phyloP scores from a whole-genome alignment of 2,113 vertebrate genomes.

The Corvus cornix region DNA sequence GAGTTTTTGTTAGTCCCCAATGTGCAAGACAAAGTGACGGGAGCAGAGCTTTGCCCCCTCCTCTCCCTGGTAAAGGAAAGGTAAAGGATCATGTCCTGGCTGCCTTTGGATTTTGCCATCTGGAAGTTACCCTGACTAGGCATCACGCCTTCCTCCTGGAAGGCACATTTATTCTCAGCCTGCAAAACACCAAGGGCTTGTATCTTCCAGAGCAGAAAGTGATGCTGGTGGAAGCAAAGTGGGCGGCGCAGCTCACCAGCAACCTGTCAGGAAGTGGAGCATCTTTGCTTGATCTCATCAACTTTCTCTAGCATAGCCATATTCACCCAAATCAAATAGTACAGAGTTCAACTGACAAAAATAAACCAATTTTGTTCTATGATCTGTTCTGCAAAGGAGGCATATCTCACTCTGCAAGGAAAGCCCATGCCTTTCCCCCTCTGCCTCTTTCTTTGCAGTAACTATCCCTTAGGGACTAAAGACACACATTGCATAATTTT shows the following conservation, averaged over 20 bases:
- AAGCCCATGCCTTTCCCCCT: background rate
- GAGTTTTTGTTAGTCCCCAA: background rate
- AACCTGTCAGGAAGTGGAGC: background rate
- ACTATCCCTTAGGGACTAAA: slow-evolving; percentile 10
- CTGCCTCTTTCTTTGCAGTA: background rate
- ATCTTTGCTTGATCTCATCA: background rate
- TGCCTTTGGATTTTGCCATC: background rate
- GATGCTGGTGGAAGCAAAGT: background rate
- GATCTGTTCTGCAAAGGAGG: background rate
- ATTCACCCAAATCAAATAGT: background rate
- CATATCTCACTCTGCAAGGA: background rate
- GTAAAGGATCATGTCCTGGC: background rate
- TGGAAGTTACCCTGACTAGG: background rate
- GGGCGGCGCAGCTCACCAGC: background rate
- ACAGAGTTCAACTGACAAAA: background rate
- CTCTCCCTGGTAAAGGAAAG: background rate
- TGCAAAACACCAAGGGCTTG: background rate
- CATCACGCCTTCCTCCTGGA: background rate
- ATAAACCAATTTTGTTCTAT: background rate
- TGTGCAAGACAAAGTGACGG: fast-evolving
- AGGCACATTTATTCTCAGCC: background rate
- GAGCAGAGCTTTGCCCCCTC: background rate
- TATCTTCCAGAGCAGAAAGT: background rate
- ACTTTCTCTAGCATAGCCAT: background rate
- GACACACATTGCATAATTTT: background rate